These are phyloP conservation scores for Myrmecobius fasciatus DNA, from an alignment of 2,113 vertebrate species.

Conservation along the genomic window DNA sequence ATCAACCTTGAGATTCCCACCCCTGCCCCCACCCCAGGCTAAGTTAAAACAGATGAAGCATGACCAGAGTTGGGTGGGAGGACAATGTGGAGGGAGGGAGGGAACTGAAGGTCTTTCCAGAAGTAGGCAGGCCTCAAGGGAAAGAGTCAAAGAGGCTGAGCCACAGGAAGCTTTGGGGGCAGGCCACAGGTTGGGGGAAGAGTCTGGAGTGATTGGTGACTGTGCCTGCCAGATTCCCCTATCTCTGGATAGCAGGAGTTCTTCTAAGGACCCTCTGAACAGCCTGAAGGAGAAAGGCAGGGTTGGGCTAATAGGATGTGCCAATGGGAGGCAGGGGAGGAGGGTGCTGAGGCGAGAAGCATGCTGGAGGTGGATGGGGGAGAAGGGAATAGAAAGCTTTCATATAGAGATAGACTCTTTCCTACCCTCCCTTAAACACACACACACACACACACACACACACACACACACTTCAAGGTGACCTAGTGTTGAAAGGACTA, in stretches of 20 bases:
- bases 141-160: neutral
- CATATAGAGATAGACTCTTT: neutral
- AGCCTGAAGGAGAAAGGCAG: neutral
- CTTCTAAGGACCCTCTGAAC: neutral
- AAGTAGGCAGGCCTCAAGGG: neutral
- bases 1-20: neutral
- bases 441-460: too few species aligned
- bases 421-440: neutral
- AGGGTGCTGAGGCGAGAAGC: neutral
- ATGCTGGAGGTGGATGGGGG: neutral
- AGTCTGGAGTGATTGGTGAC: constrained; percentile 3
- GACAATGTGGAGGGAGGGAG: neutral
- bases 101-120: neutral
- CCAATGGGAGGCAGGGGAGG: neutral
- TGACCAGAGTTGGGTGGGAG: neutral
- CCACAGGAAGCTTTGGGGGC: neutral
- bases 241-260: neutral
- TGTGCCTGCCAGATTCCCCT: neutral
- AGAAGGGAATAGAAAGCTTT: neutral
- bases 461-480: too few species aligned
- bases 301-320: neutral
- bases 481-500: too few species aligned
- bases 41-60: neutral
- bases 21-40: neutral
- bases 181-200: neutral